These are phyloP conservation scores for Pseudomyrmex dendroicus DNA, from an alignment of 1,140 invertebrate species.

Conservation along the genomic window DNA sequence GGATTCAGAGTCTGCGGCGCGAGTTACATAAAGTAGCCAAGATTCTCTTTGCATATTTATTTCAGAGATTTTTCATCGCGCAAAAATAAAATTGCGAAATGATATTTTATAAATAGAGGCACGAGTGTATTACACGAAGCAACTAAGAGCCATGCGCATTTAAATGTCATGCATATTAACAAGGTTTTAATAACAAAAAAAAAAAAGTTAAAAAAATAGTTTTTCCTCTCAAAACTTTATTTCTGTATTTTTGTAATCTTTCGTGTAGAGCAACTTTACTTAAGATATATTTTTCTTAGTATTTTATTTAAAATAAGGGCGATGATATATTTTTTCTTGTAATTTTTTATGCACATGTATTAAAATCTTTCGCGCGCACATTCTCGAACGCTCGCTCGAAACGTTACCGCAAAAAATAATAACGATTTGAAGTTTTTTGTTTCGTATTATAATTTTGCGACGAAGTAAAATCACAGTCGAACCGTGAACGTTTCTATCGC, in stretches of 20 bases:
- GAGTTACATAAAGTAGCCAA: background rate
- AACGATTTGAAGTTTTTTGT: background rate
- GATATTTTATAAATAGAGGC: background rate
- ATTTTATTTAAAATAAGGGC: background rate
- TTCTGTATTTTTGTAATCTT: too few relatives aligned
- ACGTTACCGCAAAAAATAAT: background rate
- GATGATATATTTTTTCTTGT: background rate
- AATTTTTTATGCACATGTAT: background rate
- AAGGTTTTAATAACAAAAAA: constrained; percentile 16
- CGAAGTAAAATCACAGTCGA: background rate
- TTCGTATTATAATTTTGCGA: background rate
- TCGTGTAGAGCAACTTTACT: too few relatives aligned
- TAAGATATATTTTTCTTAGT: too few relatives aligned
- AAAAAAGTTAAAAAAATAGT: background rate
- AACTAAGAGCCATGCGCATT: background rate
- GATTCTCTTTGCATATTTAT: background rate
- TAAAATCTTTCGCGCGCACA: background rate
- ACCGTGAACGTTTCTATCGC: constrained; percentile 28
- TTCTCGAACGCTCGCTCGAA: background rate
- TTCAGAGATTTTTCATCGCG: background rate
- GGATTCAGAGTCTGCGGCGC: background rate
- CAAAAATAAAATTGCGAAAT: background rate
- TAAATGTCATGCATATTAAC: constrained; percentile 5
- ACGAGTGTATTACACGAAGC: background rate
- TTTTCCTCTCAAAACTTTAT: background rate